Base-by-base conservation (phyloP, 2,797 vertebrate species). In the Crypturellus tataupa region DNA sequence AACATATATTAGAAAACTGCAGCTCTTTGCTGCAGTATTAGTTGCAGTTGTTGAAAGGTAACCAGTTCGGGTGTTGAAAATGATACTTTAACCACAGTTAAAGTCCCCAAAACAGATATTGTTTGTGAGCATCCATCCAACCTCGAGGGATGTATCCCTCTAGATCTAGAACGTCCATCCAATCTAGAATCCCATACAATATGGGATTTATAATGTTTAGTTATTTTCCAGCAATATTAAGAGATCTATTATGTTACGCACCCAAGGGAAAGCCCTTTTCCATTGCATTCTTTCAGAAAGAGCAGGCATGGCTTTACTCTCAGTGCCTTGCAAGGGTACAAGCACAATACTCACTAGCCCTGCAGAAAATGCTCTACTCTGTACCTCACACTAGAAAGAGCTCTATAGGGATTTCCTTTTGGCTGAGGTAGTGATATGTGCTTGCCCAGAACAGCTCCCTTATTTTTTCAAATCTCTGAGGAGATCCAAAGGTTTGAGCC, bases 1-100 rank as follows among this genome's bases (percentile, higher is more conserved):
- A 89, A 93, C 85, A 87, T 39, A 25, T 53, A 65, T 85, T 77
- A 91, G 44, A 42, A 95, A 93, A 85, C 14, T 89, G 63, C 75
- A 85, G 39, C 73, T 49, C 37, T 49, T 53, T 77, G 19, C 31
- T 88, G 23, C 33, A 71, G 49, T 4, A 19, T 65, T 69, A 90
- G 20, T 21, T 80, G 35, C 68, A 86, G 63, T 39, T 60, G 31
- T 62, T 90, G 67, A 95, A 95, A 80, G 78, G 29, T 8, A 88
- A 37, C 24, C 9, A 71, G 31, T 89, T 89, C 53, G 79, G 69
- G 12, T 23, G n/a, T 44, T 73, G 59, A 77, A 91, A 87, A 56
- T 11, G 17, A 65, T 44, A 69, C 8, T 77, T 85, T 51, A 83
- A 42, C 56, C 69, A 53, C 35, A 60, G 24, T 58, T 77, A 53